A percentile compares a stretch with the other conserved stretches of the same genome.
Conservation (phyloP, 2,113 vertebrate species). For the Stigmatopora nigra region DNA sequence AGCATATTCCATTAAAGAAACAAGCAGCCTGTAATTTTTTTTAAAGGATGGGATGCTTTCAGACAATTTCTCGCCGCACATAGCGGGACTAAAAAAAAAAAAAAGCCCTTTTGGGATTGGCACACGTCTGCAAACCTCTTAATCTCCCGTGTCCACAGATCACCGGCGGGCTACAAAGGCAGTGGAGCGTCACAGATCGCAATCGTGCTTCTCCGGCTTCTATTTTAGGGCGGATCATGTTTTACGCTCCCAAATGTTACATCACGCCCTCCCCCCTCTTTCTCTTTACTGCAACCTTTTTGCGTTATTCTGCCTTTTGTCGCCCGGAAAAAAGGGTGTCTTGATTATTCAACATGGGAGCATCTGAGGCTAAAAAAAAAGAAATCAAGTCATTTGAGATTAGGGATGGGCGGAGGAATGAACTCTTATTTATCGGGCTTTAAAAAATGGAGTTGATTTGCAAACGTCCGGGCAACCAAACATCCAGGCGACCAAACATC, state of each 20-base stretch:
- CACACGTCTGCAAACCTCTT: slow-evolving; percentile 27
- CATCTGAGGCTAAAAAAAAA: background rate
- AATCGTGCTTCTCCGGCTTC: slow-evolving; percentile 28
- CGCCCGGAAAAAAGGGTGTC: slow-evolving; percentile 14
- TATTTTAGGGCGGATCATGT: slow-evolving; percentile 34
- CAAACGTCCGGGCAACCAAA: too few species aligned
- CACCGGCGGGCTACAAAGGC: slow-evolving; percentile 27
- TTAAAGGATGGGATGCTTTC: slow-evolving; percentile 16
- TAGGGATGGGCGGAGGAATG: background rate
- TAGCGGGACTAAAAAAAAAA: background rate
- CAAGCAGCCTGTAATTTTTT: background rate
- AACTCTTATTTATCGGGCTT: background rate
- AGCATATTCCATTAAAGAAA: slow-evolving; percentile 31
- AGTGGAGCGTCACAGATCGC: slow-evolving; percentile 39
- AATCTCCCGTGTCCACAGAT: slow-evolving; percentile 37
- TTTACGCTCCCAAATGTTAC: slow-evolving; percentile 41
- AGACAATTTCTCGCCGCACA: slow-evolving; percentile 4
- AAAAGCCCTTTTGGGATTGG: slow-evolving; percentile 19
- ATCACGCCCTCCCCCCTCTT: slow-evolving; percentile 27
- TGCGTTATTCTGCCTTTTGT: slow-evolving; percentile 3
- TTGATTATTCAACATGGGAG: slow-evolving; percentile 10
- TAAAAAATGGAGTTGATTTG: background rate
- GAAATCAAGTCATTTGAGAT: background rate
- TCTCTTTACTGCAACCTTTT: slow-evolving; percentile 4
- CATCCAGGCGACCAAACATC: too few species aligned